Evolutionary conservation across 1,140 invertebrate species (phyloP).

Genomic region (Probaryconus sp.): DNA sequence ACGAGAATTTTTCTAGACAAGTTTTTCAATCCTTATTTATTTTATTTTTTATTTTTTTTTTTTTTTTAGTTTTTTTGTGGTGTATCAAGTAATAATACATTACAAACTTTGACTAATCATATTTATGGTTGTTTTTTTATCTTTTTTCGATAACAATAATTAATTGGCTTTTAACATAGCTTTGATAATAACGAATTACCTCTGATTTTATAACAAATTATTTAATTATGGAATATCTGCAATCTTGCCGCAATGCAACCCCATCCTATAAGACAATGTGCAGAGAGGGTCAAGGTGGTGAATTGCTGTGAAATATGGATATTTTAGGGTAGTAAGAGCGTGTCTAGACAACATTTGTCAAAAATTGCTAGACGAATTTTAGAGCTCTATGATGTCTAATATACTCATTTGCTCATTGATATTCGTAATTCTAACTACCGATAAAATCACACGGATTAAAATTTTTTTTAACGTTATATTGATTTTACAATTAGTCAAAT

Average conservation of each 20-base stretch:
- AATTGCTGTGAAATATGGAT: slow-evolving; percentile 62
- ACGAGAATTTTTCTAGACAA: too few relatives aligned
- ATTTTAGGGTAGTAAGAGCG: slow-evolving; percentile 62
- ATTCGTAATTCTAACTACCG: slow-evolving; percentile 36
- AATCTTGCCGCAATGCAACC: slow-evolving; percentile 50
- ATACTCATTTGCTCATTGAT: slow-evolving; percentile 63
- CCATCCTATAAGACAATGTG: slow-evolving; percentile 39
- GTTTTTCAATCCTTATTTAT: not conserved
- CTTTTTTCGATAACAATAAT: too few relatives aligned
- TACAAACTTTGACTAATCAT: too few relatives aligned
- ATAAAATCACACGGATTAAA: slow-evolving; percentile 60
- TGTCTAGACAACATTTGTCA: slow-evolving; percentile 71
- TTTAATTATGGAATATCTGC: slow-evolving; percentile 52
- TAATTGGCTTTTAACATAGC: too few relatives aligned
- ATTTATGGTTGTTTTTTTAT: too few relatives aligned
- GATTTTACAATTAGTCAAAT: too few relatives aligned
- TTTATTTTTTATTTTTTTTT: too few relatives aligned
- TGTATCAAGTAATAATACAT: too few relatives aligned
- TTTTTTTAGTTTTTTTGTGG: too few relatives aligned
- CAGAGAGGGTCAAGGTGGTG: slow-evolving; percentile 54
- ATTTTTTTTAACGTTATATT: too few relatives aligned
- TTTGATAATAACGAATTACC: slow-evolving; percentile 27
- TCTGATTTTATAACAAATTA: slow-evolving; percentile 49
- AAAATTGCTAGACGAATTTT: slow-evolving; percentile 64
- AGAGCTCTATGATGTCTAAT: slow-evolving; percentile 59